Percentiles rank a stretch among this genome's conserved stretches.
phyloP scores from a whole-genome alignment of 1,140 invertebrate species.

The Drosophila funebris region DNA sequence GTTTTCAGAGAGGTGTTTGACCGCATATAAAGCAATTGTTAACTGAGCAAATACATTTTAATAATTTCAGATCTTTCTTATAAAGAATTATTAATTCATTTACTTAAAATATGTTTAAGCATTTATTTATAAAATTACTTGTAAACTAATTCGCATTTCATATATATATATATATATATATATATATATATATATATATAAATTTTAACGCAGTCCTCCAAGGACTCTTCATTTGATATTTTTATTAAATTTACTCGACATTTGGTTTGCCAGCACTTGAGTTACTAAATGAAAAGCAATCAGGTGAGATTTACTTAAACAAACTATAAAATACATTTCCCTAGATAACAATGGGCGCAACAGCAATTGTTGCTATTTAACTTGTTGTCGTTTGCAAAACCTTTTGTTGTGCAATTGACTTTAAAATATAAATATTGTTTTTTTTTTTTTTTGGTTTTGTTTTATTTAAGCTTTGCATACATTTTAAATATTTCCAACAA shows the following conservation, averaged over 20 bases:
- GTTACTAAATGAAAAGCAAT: conserved; percentile 59
- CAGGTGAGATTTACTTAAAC: conserved; percentile 68
- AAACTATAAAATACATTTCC: conserved; percentile 67
- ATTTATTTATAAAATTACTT: no score
- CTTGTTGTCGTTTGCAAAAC: conserved; percentile 4
- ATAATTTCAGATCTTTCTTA: no score
- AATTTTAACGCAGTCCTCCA: no score
- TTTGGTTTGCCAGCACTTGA: conserved; percentile 23
- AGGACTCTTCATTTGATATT: not conserved
- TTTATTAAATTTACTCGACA: not conserved
- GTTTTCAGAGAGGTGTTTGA: not conserved
- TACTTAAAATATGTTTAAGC: no score
- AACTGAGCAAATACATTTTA: not conserved
- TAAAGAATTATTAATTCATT: no score
- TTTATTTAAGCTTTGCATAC: conserved; percentile 7
- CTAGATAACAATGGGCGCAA: conserved; percentile 8
- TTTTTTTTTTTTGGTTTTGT: no score
- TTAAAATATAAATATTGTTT: conserved; percentile 11
- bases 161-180: no score
- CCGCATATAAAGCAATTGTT: not conserved
- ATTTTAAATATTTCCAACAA: conserved; percentile 18
- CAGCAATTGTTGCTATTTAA: conserved; percentile 3
- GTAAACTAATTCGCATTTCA: no score
- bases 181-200: no score
- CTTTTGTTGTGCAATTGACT: conserved; percentile 27